phyloP scores from a whole-genome alignment of 1,140 invertebrate species.

The Lutraria rhynchaena region DNA sequence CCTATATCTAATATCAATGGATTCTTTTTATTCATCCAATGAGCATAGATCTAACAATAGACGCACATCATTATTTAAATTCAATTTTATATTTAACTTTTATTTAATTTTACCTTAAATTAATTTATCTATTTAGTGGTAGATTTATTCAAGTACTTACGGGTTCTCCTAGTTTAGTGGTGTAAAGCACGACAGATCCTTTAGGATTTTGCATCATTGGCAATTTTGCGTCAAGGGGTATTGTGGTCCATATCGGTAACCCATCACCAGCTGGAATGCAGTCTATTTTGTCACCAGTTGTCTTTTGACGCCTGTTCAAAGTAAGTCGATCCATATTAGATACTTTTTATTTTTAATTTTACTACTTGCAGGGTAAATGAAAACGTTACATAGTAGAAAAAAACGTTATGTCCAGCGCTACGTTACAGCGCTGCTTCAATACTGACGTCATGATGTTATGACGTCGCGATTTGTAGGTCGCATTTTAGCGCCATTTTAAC shows the following conservation, averaged over 20 bases:
- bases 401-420: neutral
- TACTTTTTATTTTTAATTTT: neutral
- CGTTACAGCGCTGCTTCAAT: too few species aligned
- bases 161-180: slow-evolving; percentile 61
- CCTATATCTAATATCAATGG: too few species aligned
- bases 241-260: slow-evolving; percentile 60
- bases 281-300: slow-evolving; percentile 19
- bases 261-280: slow-evolving; percentile 61
- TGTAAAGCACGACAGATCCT: slow-evolving; percentile 59
- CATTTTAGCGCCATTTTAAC: too few species aligned
- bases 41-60: too few species aligned
- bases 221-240: slow-evolving; percentile 66
- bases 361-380: neutral
- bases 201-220: slow-evolving; percentile 61
- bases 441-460: too few species aligned
- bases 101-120: neutral
- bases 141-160: slow-evolving; percentile 1
- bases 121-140: neutral
- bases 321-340: slow-evolving; percentile 54
- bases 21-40: too few species aligned
- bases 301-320: slow-evolving; percentile 45
- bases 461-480: too few species aligned
- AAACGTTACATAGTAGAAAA: neutral
- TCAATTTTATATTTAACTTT: neutral
- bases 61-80: too few species aligned